Conservation (phyloP, 2,888 invertebrate genomes). For the Drosophila koepferae region DNA sequence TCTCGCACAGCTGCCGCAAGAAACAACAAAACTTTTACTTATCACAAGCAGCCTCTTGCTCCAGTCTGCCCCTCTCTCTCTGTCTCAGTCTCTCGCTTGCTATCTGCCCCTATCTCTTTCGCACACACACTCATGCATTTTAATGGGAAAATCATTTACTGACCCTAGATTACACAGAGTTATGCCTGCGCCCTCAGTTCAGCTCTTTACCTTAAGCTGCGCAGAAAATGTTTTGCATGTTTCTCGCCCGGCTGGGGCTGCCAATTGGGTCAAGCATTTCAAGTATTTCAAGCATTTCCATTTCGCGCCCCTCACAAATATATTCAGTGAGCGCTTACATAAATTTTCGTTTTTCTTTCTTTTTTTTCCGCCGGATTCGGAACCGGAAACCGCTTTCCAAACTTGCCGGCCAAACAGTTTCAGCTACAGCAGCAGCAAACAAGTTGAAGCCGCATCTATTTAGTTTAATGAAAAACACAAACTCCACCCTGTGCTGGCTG, state of each 20-base stretch:
- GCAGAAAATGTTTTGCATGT: constrained; percentile 68
- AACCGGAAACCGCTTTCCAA: constrained; percentile 51
- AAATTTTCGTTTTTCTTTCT: not conserved
- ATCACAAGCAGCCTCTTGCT: constrained; percentile 21
- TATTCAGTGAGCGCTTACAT: constrained; percentile 26
- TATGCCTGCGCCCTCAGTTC: constrained; percentile 13
- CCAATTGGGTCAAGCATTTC: constrained; percentile 77
- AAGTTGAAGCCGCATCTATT: constrained; percentile 56
- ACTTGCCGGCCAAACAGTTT: constrained; percentile 22
- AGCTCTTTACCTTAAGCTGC: not conserved
- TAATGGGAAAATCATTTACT: constrained; percentile 71
- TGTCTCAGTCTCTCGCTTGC: no score
- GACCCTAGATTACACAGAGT: constrained; percentile 61
- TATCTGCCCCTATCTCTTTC: not conserved
- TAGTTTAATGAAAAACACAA: constrained; percentile 77
- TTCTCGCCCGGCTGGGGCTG: constrained; percentile 46
- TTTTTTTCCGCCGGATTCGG: not conserved
- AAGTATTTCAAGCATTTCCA: constrained; percentile 67
- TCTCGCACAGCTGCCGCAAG: constrained; percentile 52
- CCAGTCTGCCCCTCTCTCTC: not conserved
- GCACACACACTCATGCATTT: constrained; percentile 29
- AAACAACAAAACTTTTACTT: constrained; percentile 62
- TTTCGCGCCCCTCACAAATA: constrained; percentile 67
- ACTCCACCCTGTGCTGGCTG: constrained; percentile 35
- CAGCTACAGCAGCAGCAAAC: not conserved